Base-by-base conservation (phyloP, 2,888 invertebrate species). In the Idaea aversata region DNA sequence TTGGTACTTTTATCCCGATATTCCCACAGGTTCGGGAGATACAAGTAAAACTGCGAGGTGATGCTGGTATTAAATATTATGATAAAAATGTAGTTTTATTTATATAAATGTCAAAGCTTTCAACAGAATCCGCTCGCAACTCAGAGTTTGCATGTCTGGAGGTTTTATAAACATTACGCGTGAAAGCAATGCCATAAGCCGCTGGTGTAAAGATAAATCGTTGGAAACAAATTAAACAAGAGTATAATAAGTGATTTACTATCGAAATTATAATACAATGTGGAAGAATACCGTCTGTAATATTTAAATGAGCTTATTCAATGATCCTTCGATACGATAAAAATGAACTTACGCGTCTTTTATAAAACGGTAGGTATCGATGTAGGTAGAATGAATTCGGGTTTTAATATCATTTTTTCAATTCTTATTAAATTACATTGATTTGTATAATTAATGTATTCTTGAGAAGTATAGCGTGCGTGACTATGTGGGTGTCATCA, bases 181-280 rank as follows among this genome's bases (percentile, higher is more conserved):
- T 79, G 79, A 80, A 77, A 79, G 72, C 65, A 76, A 77, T 78
- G 80, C 68, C 72, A 67, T 67, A 70, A 75, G 75, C 80, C 75
- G 77, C 82, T 81, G 79, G 80, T 72, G 74, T 77, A 79, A 81
- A 79, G 80, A 85, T 82, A 81, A 81, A 80, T 80, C 77, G 79
- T 77, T 79, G 83, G 83, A 81, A 76, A 72, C 78, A 86, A 87
- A 86, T 87, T 85, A 86, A 87, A 85, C 75, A 79, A 80, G 72
- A 85, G 85, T 84, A 81, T 83, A 82, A 81, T 79, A 77, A 77
- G 84, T 84, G 87, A 88, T 90, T 89, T 90, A 88, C 83, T 77
- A 77, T 76, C 78, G 74, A 82, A 82, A 87, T 87, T 86, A 85
- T 80, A 85, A 88, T 86, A 88, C 86, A 88, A 88, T 88, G 85